These are phyloP conservation scores for Thunnus thynnus DNA, from an alignment of 2,113 vertebrate species.

Conservation along the genomic window DNA sequence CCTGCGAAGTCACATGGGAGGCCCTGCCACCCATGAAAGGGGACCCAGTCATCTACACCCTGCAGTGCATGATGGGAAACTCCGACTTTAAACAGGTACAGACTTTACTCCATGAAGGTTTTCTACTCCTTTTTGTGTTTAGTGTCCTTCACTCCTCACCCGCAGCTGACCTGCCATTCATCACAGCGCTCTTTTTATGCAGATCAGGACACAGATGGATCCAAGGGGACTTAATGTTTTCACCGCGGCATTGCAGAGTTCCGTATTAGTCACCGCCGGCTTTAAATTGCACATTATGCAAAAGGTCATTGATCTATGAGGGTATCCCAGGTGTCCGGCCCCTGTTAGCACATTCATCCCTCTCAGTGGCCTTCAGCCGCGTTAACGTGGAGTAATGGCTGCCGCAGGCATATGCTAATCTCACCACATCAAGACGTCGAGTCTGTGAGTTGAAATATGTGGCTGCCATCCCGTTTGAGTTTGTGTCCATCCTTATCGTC, in stretches of 20 bases:
- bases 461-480: conserved; percentile 17
- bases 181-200: conserved; percentile 45
- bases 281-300: conserved; percentile 70
- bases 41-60: conserved; percentile 93
- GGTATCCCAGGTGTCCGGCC: conserved; percentile 47
- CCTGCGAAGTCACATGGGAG: conserved; percentile 95
- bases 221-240: conserved; percentile 37
- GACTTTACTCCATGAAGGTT: background rate
- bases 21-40: conserved; percentile 93
- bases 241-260: background rate
- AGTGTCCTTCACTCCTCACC: conserved; percentile 6
- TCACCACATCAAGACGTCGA: conserved; percentile 42
- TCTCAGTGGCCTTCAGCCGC: conserved; percentile 52
- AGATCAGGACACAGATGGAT: conserved; percentile 52
- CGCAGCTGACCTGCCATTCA: conserved; percentile 31
- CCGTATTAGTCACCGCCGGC: conserved; percentile 45
- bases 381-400: conserved; percentile 64
- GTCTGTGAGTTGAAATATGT: conserved; percentile 52
- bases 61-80: conserved; percentile 96
- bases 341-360: conserved; percentile 51
- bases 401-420: conserved; percentile 63
- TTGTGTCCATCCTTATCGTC: conserved; percentile 27
- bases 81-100: conserved; percentile 97
- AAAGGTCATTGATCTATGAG: conserved; percentile 71
- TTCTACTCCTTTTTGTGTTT: background rate